Evolutionary conservation across 2,797 vertebrate genomes (phyloP).

Genomic region (Epinephelus coioides): DNA sequence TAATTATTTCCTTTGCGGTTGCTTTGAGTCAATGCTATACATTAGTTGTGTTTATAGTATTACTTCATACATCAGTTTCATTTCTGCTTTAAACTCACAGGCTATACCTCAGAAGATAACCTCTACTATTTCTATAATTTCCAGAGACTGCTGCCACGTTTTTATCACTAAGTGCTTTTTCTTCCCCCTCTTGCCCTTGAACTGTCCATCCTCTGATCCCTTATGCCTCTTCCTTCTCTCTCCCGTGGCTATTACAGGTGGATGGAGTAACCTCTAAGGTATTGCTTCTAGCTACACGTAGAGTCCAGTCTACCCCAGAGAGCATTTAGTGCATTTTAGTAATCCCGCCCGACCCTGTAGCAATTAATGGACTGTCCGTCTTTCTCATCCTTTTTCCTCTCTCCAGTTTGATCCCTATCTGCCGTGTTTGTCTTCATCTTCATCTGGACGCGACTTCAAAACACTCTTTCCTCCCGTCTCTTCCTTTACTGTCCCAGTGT

Average conservation of each 20-base stretch:
- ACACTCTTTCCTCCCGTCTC: slow-evolving; percentile 11
- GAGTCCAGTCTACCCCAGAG: slow-evolving; percentile 52
- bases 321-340: slow-evolving; percentile 69
- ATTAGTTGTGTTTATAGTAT: not conserved
- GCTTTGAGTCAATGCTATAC: not conserved
- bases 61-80: not conserved
- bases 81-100: slow-evolving; percentile 41
- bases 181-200: slow-evolving; percentile 52
- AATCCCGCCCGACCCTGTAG: slow-evolving; percentile 48
- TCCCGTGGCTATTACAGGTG: slow-evolving; percentile 80
- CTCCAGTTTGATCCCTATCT: slow-evolving; percentile 33
- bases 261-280: slow-evolving; percentile 82
- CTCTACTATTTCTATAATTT: slow-evolving; percentile 34
- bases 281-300: slow-evolving; percentile 79
- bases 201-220: slow-evolving; percentile 71
- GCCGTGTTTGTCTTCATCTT: slow-evolving; percentile 16
- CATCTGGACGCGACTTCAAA: slow-evolving; percentile 6
- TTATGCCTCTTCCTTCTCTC: slow-evolving; percentile 69
- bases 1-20: not conserved
- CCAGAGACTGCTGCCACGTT: slow-evolving; percentile 43
- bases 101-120: not conserved
- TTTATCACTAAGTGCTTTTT: slow-evolving; percentile 63
- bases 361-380: slow-evolving; percentile 8
- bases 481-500: not conserved
- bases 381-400: not conserved